Evolutionary conservation across 2,113 vertebrate genomes (phyloP).

Genomic region (Gymnarchus niloticus): DNA sequence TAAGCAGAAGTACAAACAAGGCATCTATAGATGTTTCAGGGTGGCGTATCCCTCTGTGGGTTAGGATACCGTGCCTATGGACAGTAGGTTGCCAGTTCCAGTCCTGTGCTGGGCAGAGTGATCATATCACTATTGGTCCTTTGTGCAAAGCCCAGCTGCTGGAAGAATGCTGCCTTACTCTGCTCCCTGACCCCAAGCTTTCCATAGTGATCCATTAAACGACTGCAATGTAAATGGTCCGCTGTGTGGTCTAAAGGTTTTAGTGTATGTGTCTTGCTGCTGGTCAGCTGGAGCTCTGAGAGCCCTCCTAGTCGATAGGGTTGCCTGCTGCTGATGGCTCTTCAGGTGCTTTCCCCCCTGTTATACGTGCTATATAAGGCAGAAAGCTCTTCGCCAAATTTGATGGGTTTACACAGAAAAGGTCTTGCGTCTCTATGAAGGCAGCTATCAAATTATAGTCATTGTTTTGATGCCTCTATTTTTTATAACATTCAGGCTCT

Average conservation of each 20-base stretch:
- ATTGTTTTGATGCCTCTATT: neutral
- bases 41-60: neutral
- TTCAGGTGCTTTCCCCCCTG: neutral
- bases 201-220: no score
- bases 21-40: neutral
- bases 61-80: no score
- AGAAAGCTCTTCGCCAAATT: neutral
- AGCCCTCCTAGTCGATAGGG: neutral
- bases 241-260: neutral
- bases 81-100: no score
- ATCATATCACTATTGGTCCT: no score
- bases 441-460: neutral
- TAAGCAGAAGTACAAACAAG: no score
- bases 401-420: neutral
- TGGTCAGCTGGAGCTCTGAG: neutral
- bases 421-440: neutral
- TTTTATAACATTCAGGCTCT: neutral
- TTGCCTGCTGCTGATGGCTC: neutral
- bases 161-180: no score
- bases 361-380: neutral
- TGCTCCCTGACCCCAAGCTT: no score
- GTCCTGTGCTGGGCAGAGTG: no score
- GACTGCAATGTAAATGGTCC: no score
- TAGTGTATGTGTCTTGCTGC: neutral
- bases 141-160: no score